Conservation (phyloP, 2,797 vertebrate genomes). For the Spinus olivaceus region DNA sequence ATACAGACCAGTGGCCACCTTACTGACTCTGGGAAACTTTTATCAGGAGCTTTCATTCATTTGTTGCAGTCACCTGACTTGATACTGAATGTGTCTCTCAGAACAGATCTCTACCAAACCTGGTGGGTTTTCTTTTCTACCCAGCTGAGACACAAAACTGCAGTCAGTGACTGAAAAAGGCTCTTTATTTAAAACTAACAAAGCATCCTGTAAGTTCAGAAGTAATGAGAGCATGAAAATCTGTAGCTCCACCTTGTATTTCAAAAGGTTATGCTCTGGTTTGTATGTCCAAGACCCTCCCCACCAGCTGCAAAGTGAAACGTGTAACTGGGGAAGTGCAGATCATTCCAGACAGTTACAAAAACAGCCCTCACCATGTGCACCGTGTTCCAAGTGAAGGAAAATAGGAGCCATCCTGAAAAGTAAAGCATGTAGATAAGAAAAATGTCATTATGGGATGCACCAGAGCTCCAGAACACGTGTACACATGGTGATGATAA, state of each 20-base stretch:
- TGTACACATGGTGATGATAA: background rate
- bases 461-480: background rate
- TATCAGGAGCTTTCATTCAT: background rate
- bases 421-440: background rate
- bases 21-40: background rate
- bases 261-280: background rate
- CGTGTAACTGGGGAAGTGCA: background rate
- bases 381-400: fast-evolving
- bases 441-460: background rate
- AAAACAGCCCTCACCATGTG: background rate
- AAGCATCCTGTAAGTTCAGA: background rate
- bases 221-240: background rate
- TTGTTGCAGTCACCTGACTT: background rate
- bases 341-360: background rate
- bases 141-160: background rate
- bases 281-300: fast-evolving
- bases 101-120: background rate
- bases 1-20: background rate
- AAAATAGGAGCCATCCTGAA: background rate
- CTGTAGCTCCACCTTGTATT: background rate
- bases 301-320: background rate
- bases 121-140: background rate
- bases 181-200: background rate
- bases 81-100: background rate
- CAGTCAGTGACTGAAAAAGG: background rate